These are phyloP conservation scores for Drosophila subsilvestris DNA, from an alignment of 2,888 invertebrate genomes.

Conservation along the genomic window DNA sequence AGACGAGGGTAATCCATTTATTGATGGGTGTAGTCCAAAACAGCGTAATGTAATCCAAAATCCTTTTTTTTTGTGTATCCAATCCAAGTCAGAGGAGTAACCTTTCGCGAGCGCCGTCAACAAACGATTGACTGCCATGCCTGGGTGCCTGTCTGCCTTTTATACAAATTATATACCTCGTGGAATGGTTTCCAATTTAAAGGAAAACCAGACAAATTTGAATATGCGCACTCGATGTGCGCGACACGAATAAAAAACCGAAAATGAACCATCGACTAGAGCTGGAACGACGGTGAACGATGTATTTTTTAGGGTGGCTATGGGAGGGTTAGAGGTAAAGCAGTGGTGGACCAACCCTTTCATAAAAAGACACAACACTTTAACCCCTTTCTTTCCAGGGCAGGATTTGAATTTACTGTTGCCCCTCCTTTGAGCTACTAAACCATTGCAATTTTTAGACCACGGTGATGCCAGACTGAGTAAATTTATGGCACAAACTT, in stretches of 20 bases:
- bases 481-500: not conserved
- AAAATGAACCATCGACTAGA: conserved; percentile 14
- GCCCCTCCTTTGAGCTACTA: not conserved
- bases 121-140: conserved; percentile 46
- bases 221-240: conserved; percentile 76
- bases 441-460: not conserved
- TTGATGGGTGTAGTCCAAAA: not conserved
- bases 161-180: conserved; percentile 54
- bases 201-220: conserved; percentile 64
- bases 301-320: conserved; percentile 35
- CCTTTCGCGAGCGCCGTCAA: conserved; percentile 35
- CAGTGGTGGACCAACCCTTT: conserved; percentile 61
- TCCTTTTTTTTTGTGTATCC: not conserved
- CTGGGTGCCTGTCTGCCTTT: conserved; percentile 34
- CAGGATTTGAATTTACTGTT: not conserved
- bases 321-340: conserved; percentile 1
- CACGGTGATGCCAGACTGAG: not conserved
- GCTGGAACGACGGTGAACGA: conserved; percentile 18
- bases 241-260: conserved; percentile 35
- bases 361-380: conserved; percentile 30
- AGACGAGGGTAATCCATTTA: not conserved
- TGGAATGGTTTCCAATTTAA: conserved; percentile 71
- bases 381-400: conserved; percentile 17
- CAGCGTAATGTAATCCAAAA: conserved; percentile 9
- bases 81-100: conserved; percentile 10